phyloP scores from a whole-genome alignment of 2,797 vertebrate genomes.

The Meda fulgida region DNA sequence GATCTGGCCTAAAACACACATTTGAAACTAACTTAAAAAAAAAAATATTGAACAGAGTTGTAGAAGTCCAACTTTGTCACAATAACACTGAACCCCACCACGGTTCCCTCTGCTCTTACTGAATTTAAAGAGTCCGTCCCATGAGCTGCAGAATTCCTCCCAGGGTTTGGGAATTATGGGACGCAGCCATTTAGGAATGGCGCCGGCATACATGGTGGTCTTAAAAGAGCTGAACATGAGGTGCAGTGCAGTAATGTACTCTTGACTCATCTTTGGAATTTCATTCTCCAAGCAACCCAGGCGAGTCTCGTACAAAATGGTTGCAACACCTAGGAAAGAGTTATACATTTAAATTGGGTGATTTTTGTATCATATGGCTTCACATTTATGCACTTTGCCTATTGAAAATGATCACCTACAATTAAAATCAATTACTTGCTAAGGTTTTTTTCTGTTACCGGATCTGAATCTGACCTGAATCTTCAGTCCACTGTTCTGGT shows the following conservation, averaged over 20 bases:
- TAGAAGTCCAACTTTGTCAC: neutral
- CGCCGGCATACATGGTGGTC: slow-evolving; percentile 95
- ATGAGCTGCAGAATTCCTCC: slow-evolving; percentile 92
- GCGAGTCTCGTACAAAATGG: slow-evolving; percentile 87
- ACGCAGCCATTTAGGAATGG: slow-evolving; percentile 93
- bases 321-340: slow-evolving; percentile 81
- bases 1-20: slow-evolving; percentile 80
- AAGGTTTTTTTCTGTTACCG: neutral
- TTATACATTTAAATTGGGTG: neutral
- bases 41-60: too few species aligned
- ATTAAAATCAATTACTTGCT: neutral
- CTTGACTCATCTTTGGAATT: slow-evolving; percentile 82
- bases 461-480: neutral
- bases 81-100: neutral
- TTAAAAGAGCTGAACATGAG: slow-evolving; percentile 97
- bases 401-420: neutral
- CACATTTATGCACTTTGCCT: neutral
- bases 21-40: neutral
- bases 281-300: slow-evolving; percentile 88
- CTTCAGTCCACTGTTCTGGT: neutral
- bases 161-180: slow-evolving; percentile 90
- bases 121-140: slow-evolving; percentile 87
- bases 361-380: neutral
- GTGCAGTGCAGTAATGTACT: slow-evolving; percentile 89
- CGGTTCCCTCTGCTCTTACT: slow-evolving; percentile 65